Percentiles rank a stretch among this genome's conserved stretches.
Conservation (phyloP, 2,113 vertebrate species). For the Maylandia zebra region DNA sequence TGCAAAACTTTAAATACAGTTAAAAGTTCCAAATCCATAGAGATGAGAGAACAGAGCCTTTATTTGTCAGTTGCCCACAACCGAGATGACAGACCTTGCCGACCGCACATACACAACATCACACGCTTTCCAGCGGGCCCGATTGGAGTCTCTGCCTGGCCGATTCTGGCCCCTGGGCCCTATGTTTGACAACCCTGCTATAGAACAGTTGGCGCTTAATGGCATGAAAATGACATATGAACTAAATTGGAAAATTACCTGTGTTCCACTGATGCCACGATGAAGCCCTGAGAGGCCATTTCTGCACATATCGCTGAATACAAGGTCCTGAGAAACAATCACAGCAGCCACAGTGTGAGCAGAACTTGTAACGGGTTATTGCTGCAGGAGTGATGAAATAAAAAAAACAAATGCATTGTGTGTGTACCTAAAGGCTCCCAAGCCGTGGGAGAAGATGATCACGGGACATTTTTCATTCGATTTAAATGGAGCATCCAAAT, state of each 20-base stretch:
- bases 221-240: neutral
- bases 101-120: neutral
- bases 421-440: slow-evolving; percentile 90
- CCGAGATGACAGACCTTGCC: neutral
- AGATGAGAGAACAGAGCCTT: accelerated
- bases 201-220: neutral
- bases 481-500: slow-evolving; percentile 80
- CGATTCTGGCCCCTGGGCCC: neutral
- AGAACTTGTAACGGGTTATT: neutral
- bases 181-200: neutral
- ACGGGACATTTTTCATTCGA: slow-evolving; percentile 83
- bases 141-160: neutral
- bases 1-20: neutral
- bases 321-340: slow-evolving; percentile 75
- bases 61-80: neutral
- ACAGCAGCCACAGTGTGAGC: neutral
- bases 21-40: neutral
- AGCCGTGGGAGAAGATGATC: slow-evolving; percentile 90
- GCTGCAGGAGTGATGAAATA: neutral
- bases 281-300: slow-evolving; percentile 88
- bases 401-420: accelerated
- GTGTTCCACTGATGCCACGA: slow-evolving; percentile 93
- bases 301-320: slow-evolving; percentile 91
- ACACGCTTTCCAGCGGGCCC: neutral
- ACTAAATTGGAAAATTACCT: slow-evolving; percentile 68